Base-by-base conservation (phyloP, 53 echinoderm and acorn worm genomes). In the Temnopleurus reevesii region DNA sequence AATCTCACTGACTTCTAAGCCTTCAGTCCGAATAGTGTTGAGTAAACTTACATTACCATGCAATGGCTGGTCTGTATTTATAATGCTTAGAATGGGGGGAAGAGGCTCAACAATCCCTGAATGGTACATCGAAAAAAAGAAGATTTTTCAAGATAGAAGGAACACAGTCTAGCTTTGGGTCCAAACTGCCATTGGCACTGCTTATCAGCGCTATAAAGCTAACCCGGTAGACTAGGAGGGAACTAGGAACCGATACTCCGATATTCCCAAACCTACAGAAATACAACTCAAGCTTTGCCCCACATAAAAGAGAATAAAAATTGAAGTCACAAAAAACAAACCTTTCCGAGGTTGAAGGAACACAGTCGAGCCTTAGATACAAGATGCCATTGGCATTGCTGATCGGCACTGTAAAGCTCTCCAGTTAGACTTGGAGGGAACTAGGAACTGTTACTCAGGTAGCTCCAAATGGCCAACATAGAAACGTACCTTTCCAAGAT, bases 381-480 rank as follows among this genome's bases (percentile, higher is more conserved):
- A 96, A 98, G 96, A 55, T 98, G 99, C 99, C 99, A 98, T 84
- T 96, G 94, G 81, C 99, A 98, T 91, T 98, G 99, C 82, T 93
- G 92, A 76, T 98, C 99, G 15, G 99, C 95, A 57, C 92, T 95
- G 90, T 96, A 98, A 12, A 98, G 76, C 86, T 98, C 95, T 41
- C 99, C 99, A 4, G 99, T 95, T 36, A 98, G 90, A 76, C 92
- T 90, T 8, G 81, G 89, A 27, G 99, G 99, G 76, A 96, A 95
- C 66, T 84, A 91, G 46, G n/a, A n/a, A 96, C 80, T 89, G 93
- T 49, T 98, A 96, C 86, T 89, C 92, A n/a, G 93, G 89, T 38
- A 91, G 76, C 45, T 76, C 89, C 36, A 49, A n/a, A n/a, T n/a
- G n/a, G n/a, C n/a, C n/a, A n/a, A n/a, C n/a, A n/a, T n/a, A n/a